phyloP scores from a whole-genome alignment of 2,888 invertebrate genomes.

The Lymantria monacha region DNA sequence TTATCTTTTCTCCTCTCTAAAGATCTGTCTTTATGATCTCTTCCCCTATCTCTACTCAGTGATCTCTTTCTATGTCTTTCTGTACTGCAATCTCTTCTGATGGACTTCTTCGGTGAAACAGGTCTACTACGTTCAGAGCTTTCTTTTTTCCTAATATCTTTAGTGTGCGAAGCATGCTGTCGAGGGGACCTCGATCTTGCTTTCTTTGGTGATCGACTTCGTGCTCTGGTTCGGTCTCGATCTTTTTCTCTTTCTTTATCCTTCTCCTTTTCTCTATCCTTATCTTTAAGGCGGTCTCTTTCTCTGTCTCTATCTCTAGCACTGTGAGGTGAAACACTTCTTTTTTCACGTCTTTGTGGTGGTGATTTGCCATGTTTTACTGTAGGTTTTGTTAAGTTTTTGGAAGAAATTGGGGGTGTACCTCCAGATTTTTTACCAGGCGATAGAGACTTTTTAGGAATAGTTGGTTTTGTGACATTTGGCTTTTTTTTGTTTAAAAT shows the following conservation, averaged over 20 bases:
- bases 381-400: conserved; percentile 60
- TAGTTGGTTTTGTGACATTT: conserved; percentile 50
- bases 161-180: conserved; percentile 55
- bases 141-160: conserved; percentile 70
- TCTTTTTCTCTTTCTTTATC: conserved; percentile 78
- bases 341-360: conserved; percentile 66
- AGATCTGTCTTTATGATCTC: conserved; percentile 74
- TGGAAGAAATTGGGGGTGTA: conserved; percentile 74
- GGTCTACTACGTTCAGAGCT: conserved; percentile 76
- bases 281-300: conserved; percentile 65
- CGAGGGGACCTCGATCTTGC: conserved; percentile 72
- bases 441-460: conserved; percentile 75
- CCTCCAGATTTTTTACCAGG: conserved; percentile 78
- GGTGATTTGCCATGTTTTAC: conserved; percentile 75
- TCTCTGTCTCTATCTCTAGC: conserved; percentile 77
- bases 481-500: conserved; percentile 56
- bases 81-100: conserved; percentile 63
- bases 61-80: conserved; percentile 71
- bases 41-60: conserved; percentile 74
- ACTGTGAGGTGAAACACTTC: conserved; percentile 65
- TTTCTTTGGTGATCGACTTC: conserved; percentile 76
- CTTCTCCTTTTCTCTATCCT: conserved; percentile 69
- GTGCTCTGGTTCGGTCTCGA: conserved; percentile 72
- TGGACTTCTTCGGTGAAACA: conserved; percentile 74
- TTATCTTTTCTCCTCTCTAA: conserved; percentile 77